Percentiles rank a stretch among this genome's conserved stretches.
Conservation (phyloP, 2,797 vertebrate species). For the Numenius phaeopus region DNA sequence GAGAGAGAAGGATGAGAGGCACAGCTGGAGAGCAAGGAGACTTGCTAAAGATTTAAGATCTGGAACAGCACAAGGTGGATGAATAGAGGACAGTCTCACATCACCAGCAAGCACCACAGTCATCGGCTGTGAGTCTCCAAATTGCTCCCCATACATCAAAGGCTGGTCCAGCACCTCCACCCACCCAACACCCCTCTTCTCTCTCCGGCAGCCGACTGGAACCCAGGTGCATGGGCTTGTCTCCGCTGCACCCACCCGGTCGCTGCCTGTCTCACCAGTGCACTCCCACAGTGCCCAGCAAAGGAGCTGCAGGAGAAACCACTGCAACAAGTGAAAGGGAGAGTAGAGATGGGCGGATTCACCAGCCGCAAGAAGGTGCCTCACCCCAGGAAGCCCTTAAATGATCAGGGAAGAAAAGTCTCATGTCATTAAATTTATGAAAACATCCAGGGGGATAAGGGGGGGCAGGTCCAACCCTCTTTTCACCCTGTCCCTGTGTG, state of each 20-base stretch:
- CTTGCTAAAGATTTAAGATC: background rate
- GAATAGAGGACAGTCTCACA: background rate
- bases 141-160: background rate
- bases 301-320: background rate
- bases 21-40: background rate
- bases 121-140: background rate
- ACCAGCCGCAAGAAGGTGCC: background rate
- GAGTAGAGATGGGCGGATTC: fast-evolving
- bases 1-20: background rate
- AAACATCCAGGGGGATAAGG: background rate
- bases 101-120: background rate
- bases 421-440: background rate
- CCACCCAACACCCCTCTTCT: background rate
- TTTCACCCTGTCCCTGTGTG: background rate
- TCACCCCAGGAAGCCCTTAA: background rate
- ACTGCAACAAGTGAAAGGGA: background rate
- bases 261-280: background rate
- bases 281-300: background rate
- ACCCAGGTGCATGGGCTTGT: background rate
- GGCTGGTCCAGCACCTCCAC: background rate
- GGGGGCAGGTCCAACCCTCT: background rate
- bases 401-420: background rate
- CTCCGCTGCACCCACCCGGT: background rate
- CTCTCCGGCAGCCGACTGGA: background rate
- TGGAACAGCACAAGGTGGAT: background rate